A percentile compares a stretch with the other conserved stretches of the same genome.
Conservation (phyloP, 2,113 vertebrate species). For the Sylvia atricapilla region DNA sequence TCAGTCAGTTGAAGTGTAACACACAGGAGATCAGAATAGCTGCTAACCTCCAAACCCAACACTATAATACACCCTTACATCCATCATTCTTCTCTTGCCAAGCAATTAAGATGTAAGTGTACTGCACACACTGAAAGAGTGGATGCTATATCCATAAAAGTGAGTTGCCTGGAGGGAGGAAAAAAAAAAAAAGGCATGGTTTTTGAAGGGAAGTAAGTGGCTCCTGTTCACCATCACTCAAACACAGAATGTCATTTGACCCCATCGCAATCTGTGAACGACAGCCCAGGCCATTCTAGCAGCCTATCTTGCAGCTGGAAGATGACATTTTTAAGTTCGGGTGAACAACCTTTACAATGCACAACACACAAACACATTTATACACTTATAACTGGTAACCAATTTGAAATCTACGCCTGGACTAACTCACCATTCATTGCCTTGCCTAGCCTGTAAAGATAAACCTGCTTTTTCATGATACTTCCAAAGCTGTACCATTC, state of each 20-base stretch:
- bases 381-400: not conserved
- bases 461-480: not conserved
- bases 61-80: not conserved
- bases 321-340: not conserved
- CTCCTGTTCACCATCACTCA: not conserved
- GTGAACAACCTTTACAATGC: not conserved
- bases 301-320: not conserved
- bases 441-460: not conserved
- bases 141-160: not conserved
- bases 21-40: not conserved
- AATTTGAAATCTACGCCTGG: not conserved
- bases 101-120: not conserved
- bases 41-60: not conserved
- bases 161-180: not conserved
- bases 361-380: not conserved
- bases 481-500: not conserved
- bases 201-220: not conserved
- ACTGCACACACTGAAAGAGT: not conserved
- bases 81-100: not conserved
- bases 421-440: conserved; percentile 34
- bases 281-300: not conserved
- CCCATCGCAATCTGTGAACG: rapidly evolving
- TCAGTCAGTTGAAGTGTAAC: not conserved
- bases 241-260: not conserved
- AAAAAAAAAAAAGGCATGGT: not conserved